phyloP scores from a whole-genome alignment of 2,797 vertebrate genomes.

The Triplophysa yarkandensis region DNA sequence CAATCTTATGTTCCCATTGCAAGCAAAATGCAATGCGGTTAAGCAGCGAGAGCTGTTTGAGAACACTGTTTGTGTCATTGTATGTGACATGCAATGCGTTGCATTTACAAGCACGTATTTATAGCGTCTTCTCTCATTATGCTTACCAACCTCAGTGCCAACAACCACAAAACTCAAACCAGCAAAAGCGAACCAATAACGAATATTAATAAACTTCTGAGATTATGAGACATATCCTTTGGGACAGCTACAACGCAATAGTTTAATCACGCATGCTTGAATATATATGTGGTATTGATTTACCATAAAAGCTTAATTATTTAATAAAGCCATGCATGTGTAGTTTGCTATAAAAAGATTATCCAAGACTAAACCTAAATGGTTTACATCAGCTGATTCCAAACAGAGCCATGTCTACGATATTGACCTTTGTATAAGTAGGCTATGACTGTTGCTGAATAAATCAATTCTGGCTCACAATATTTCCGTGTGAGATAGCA shows the following conservation, averaged over 20 bases:
- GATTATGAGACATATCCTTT: not conserved
- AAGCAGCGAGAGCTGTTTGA: constrained; percentile 10
- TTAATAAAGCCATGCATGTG: not conserved
- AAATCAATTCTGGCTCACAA: constrained; percentile 1
- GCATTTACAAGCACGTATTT: constrained; percentile 73
- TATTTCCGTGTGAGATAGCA: not conserved
- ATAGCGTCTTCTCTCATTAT: constrained; percentile 69
- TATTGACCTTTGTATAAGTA: not conserved
- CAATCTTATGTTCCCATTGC: not conserved
- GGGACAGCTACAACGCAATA: not conserved
- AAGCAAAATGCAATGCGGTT: constrained; percentile 24
- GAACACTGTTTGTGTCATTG: constrained; percentile 25
- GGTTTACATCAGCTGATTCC: not conserved
- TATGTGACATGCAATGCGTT: constrained; percentile 59
- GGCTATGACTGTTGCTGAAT: not conserved
- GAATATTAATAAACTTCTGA: not conserved
- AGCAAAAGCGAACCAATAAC: not conserved
- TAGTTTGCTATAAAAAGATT: constrained; percentile 1
- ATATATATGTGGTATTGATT: not conserved
- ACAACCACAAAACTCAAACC: constrained; percentile 39
- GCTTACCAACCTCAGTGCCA: constrained; percentile 58
- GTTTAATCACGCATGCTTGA: not conserved
- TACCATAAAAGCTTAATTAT: constrained; percentile 13
- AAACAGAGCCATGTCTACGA: not conserved
- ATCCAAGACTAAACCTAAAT: not conserved